A percentile compares a stretch with the other conserved stretches of the same genome.
phyloP scores from a whole-genome alignment of 2,113 vertebrate species.

The Pseudopodoces humilis region DNA sequence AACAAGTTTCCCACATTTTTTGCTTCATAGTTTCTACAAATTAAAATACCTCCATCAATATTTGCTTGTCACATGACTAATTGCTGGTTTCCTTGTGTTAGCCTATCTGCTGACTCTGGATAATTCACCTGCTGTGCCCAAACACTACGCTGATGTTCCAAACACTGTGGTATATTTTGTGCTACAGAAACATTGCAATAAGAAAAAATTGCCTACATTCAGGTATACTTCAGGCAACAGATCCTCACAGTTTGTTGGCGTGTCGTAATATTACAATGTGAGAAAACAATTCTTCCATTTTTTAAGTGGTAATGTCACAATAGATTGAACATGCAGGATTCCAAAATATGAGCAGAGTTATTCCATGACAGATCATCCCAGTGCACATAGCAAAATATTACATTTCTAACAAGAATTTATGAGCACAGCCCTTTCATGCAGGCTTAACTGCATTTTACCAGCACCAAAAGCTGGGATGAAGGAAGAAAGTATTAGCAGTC shows the following conservation, averaged over 20 bases:
- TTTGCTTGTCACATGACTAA: neutral
- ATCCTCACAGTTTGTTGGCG: neutral
- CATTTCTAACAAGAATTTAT: neutral
- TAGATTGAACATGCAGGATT: neutral
- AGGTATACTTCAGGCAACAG: neutral
- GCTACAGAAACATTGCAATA: neutral
- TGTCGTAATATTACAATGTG: neutral
- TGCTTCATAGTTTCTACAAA: neutral
- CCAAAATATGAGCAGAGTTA: neutral
- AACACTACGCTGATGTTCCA: neutral
- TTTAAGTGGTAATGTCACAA: neutral
- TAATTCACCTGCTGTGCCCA: neutral
- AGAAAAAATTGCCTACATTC: neutral
- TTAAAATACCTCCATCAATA: neutral
- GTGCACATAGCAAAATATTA: rapidly evolving
- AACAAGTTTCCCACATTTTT: neutral
- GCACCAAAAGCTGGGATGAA: neutral
- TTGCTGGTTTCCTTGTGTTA: neutral
- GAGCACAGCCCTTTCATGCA: neutral
- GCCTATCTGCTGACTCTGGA: neutral
- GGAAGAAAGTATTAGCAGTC: neutral
- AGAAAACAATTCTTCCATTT: neutral
- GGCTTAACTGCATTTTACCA: neutral
- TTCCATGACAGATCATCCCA: neutral
- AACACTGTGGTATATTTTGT: neutral